Evolutionary conservation across 2,888 invertebrate species (phyloP), one percentile per base, ranked within the genome.

Genomic region (Phengaris alcon): DNA sequence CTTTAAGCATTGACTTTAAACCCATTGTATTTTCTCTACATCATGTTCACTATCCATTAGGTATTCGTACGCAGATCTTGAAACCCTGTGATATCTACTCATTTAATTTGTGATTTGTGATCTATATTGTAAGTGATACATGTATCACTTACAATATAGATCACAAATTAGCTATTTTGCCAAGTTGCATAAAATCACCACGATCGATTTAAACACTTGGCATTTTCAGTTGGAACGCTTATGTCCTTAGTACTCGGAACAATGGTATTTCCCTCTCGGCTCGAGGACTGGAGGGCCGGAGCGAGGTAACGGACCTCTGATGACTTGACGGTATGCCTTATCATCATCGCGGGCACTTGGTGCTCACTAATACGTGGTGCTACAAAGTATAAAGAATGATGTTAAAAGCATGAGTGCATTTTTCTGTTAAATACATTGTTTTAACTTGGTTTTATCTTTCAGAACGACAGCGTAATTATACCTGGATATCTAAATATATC

Each of bases 261-360:
- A 85, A 83, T 84, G 82, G 82, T 83, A 80, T 85, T 85, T 85
- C 85, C 86, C 85, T 83, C 83, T 84, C 55, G 76, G 46, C 75
- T 80, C 76, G 74, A 79, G 80, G 77, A 8, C 48, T 48, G 48
- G 80, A 75, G 76, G 77, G 77, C 73, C 46, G 77, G 22, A 59
- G 59, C 10, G 59, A 78, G 76, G 79, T 80, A 81, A 81, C 80
- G 78, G 78, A 77, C 76, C 80, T 77, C 79, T 79, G 79, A 78
- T 79, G 82, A 81, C 79, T 78, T 80, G 75, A 78, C 78, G 80
- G 76, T 81, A 80, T 83, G 83, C 83, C 80, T 81, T 83, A 83
- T 83, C 83, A 77, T 73, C 79, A 74, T 81, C 82, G 82, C 82
- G 82, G 78, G 77, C 74, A 59, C 59, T 59, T 10, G 59, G 59